Evolutionary conservation across 2,797 vertebrate species (phyloP).

Genomic region (Rhyacichthys aspro): DNA sequence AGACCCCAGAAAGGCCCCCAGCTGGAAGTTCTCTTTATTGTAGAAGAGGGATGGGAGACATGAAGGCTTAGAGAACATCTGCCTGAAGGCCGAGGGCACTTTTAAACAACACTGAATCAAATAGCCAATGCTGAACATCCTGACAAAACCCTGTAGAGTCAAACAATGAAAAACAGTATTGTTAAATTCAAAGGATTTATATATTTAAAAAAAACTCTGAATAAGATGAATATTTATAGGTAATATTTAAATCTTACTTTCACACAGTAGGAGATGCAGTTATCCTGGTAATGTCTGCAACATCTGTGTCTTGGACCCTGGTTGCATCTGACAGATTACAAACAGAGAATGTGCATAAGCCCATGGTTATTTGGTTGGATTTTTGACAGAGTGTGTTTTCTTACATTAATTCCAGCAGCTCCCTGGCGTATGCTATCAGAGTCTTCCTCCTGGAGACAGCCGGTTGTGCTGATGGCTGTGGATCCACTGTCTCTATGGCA

Average conservation of each 20-base stretch:
- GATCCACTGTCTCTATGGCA: conserved; percentile 34
- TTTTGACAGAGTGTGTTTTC: conserved; percentile 38
- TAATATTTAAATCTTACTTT: conserved; percentile 84
- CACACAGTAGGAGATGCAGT: conserved; percentile 96
- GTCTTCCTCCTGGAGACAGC: conserved; percentile 66
- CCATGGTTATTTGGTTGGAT: neutral
- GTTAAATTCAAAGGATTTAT: neutral
- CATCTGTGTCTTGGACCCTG: conserved; percentile 96
- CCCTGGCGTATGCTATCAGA: conserved; percentile 79
- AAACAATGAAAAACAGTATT: neutral
- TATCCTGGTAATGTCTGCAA: conserved; percentile 97
- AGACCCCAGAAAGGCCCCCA: conserved; percentile 95
- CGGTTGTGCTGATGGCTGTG: conserved; percentile 53
- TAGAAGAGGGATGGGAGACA: conserved; percentile 93
- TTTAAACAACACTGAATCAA: conserved; percentile 98
- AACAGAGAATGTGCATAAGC: neutral
- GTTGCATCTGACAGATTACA: conserved; percentile 86
- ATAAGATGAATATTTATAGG: too few relatives aligned
- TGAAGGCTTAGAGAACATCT: conserved; percentile 94
- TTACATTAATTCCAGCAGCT: conserved; percentile 91
- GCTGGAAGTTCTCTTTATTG: conserved; percentile 98
- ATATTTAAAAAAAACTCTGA: neutral
- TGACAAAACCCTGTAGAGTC: conserved; percentile 88
- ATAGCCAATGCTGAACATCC: conserved; percentile 98
- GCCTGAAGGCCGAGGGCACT: conserved; percentile 92